Percentiles rank a stretch among this genome's conserved stretches.
These are phyloP conservation scores for Gryllus longicercus DNA, from an alignment of 2,888 invertebrate genomes.

Conservation along the genomic window DNA sequence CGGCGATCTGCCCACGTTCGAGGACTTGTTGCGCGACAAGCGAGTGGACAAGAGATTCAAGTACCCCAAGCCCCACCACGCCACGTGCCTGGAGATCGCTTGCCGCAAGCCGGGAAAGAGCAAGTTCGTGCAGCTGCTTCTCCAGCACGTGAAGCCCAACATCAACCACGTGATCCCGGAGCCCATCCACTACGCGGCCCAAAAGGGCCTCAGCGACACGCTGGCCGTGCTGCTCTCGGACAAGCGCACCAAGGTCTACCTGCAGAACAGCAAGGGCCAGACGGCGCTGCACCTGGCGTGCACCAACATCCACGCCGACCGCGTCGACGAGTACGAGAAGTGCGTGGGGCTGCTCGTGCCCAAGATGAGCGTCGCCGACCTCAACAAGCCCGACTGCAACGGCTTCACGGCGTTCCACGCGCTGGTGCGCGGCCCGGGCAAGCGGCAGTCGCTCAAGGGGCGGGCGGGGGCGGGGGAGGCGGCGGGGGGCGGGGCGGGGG, in stretches of 20 bases:
- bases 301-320: background rate
- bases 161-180: background rate
- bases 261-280: background rate
- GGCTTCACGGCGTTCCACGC: constrained; percentile 25
- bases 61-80: background rate
- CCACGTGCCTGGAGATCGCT: background rate
- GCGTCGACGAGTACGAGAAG: background rate
- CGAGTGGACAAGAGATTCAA: background rate
- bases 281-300: background rate
- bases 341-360: background rate
- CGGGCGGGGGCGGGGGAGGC: background rate
- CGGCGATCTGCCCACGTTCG: background rate
- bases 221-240: background rate
- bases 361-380: background rate
- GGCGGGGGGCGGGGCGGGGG: background rate
- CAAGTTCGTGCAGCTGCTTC: background rate
- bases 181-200: background rate
- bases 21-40: background rate
- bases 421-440: constrained; percentile 54
- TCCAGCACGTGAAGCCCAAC: background rate
- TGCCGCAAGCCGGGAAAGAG: background rate
- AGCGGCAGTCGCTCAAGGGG: constrained; percentile 48
- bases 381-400: constrained; percentile 18
- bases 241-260: background rate
- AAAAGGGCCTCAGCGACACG: background rate